Percentiles rank a stretch among this genome's conserved stretches.
These are phyloP conservation scores for Himantopus leucocephalus DNA, from an alignment of 2,113 vertebrate genomes.

Conservation along the genomic window DNA sequence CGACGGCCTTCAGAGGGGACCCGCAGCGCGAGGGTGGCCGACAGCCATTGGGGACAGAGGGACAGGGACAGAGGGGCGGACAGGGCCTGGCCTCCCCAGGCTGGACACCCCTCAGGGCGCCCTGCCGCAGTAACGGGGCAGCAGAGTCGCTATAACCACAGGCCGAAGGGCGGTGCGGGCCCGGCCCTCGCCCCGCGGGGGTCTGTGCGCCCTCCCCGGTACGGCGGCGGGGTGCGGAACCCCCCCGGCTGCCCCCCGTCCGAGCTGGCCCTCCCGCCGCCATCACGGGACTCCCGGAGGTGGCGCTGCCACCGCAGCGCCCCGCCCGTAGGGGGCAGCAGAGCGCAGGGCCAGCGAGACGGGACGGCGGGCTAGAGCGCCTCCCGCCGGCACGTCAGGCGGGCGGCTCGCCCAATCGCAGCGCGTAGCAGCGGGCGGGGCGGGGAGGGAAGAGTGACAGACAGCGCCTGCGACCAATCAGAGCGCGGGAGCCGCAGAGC, in stretches of 20 bases:
- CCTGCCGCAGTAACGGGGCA: background rate
- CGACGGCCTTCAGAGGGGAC: too few species aligned
- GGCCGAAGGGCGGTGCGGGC: background rate
- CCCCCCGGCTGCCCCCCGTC: fast-evolving
- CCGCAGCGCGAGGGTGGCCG: background rate
- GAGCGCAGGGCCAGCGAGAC: background rate
- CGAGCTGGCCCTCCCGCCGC: background rate
- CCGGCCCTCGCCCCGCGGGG: background rate
- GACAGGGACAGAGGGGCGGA: fast-evolving
- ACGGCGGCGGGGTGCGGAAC: background rate
- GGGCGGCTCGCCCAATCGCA: background rate
- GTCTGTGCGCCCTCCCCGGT: too few species aligned
- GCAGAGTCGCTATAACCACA: fast-evolving
- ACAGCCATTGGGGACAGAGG: background rate
- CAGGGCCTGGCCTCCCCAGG: too few species aligned
- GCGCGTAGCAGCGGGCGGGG: background rate
- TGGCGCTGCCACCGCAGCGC: background rate
- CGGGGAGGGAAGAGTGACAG: background rate
- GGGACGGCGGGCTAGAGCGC: background rate
- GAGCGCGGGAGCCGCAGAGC: fast-evolving
- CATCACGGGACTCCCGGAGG: background rate
- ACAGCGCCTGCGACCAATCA: fast-evolving
- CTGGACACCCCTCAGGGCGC: too few species aligned
- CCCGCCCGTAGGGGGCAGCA: background rate
- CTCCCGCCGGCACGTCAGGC: fast-evolving